Percentiles rank a stretch among this genome's conserved stretches.
These are phyloP conservation scores for Gopherus evgoodei DNA, from an alignment of 2,113 vertebrate species.

Conservation along the genomic window DNA sequence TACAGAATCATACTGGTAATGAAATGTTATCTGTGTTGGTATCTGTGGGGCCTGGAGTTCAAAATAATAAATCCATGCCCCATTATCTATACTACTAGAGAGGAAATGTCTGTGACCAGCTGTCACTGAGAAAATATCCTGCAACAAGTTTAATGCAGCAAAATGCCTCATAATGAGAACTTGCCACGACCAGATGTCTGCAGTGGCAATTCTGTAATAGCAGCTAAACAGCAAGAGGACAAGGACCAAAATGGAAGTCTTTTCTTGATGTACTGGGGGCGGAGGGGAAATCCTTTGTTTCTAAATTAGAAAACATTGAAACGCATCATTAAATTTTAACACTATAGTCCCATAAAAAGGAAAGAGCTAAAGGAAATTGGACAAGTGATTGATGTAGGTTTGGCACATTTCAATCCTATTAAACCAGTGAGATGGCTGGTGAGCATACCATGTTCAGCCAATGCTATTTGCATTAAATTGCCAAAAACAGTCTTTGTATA, in stretches of 20 bases:
- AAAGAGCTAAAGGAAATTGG: slow-evolving; percentile 1
- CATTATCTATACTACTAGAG: not conserved
- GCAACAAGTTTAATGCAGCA: not conserved
- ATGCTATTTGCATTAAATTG: not conserved
- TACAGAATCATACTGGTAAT: not conserved
- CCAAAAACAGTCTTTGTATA: not conserved
- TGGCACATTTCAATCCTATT: not conserved
- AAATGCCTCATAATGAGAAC: not conserved
- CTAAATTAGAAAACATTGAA: slow-evolving; percentile 34
- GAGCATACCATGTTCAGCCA: not conserved
- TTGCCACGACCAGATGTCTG: not conserved
- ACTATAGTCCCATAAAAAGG: not conserved
- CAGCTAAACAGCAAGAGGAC: not conserved
- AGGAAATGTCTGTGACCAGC: not conserved
- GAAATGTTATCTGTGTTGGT: not conserved
- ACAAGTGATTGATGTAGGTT: not conserved
- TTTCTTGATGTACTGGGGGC: not conserved
- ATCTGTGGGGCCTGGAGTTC: not conserved
- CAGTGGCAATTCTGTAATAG: not conserved
- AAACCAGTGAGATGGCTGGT: not conserved
- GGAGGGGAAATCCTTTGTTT: not conserved
- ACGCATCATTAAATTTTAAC: slow-evolving; percentile 28
- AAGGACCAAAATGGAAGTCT: slow-evolving; percentile 3
- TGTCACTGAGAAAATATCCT: not conserved
- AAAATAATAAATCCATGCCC: not conserved